Base-by-base conservation (phyloP, 2,113 vertebrate species). In the Siniperca chuatsi region DNA sequence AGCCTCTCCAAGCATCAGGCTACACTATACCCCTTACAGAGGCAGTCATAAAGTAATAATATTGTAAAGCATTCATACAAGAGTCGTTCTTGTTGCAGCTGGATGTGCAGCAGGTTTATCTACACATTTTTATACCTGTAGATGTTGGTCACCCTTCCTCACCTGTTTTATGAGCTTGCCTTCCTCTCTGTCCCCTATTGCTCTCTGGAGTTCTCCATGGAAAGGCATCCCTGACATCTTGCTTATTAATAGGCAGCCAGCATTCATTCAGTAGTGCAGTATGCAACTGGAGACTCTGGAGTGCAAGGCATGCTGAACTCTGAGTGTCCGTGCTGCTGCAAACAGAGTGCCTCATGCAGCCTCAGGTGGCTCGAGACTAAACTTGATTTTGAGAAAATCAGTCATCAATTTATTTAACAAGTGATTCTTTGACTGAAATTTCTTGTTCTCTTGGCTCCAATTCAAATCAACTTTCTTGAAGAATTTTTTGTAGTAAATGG, bases 161-260 rank as follows among this genome's bases (percentile, higher is more conserved):
- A 42, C 62, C 68, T 20, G 76, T 84, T 69, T 44, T 67, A 58
- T 64, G 35, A 71, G 50, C 67, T 52, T 25, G 4, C 48, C 61
- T 58, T 68, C 78, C 44, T 46, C 68, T 42, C 62, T 71, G 54
- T 67, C 69, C 57, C 42, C 60, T 64, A 9, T 70, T 78, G 76
- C 83, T 85, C 80, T 73, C 60, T 52, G 69, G 79, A 85, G 82
- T 61, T 82, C 70, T 93, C 70, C 78, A 66, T 4, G 12, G 46
- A 46, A 85, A 81, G 90, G 90, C 92, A 92, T 91, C 90, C 88
- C 91, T 90, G 92, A 88, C 87, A 94, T 90, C 65, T 84, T 25
- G 40, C 29, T 79, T 93, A 93, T 94, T 94, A 91, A 93, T 94
- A 94, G 35, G 35, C 35, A 37, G 92, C 79, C 60, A n/a, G 72